These are phyloP conservation scores for Palythoa heliodiscus DNA, from an alignment of 92 coral and sea anemone genomes.

Conservation along the genomic window DNA sequence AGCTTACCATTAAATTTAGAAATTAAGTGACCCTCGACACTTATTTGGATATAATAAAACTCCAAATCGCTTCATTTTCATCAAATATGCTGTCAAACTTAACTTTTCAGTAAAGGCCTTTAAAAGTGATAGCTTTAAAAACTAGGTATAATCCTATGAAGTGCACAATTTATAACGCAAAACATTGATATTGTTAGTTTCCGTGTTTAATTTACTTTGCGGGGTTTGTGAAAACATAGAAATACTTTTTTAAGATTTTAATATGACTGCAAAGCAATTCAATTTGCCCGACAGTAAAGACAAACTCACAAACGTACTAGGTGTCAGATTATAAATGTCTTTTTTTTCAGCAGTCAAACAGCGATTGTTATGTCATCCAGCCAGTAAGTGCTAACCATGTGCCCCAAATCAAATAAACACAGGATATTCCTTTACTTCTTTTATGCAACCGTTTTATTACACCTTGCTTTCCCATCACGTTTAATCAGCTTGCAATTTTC, in stretches of 20 bases:
- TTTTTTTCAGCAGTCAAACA: neutral
- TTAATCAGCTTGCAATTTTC: slow-evolving; percentile 2
- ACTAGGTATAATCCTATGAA: neutral
- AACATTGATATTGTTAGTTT: neutral
- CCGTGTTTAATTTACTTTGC: neutral
- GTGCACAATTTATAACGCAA: neutral
- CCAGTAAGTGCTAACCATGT: slow-evolving; percentile 12
- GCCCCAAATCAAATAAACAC: slow-evolving; percentile 10
- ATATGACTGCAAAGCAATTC: slow-evolving; percentile 11
- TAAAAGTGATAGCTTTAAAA: neutral
- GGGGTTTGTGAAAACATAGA: neutral
- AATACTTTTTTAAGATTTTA: neutral
- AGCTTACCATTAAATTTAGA: neutral
- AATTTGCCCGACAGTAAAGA: neutral
- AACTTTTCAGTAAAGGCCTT: neutral
- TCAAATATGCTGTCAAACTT: neutral
- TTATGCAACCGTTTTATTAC: neutral
- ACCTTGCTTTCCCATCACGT: slow-evolving; percentile 1
- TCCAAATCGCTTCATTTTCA: neutral
- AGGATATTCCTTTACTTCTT: slow-evolving; percentile 3
- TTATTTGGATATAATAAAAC: no score
- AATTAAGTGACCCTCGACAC: neutral
- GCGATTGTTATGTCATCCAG: neutral
- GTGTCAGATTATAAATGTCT: slow-evolving; percentile 9
- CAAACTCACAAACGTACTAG: slow-evolving; percentile 12